Evolutionary conservation across 2,888 invertebrate genomes (phyloP), one percentile per base, ranked within the genome.

Genomic region (Eupithecia subumbrata): DNA sequence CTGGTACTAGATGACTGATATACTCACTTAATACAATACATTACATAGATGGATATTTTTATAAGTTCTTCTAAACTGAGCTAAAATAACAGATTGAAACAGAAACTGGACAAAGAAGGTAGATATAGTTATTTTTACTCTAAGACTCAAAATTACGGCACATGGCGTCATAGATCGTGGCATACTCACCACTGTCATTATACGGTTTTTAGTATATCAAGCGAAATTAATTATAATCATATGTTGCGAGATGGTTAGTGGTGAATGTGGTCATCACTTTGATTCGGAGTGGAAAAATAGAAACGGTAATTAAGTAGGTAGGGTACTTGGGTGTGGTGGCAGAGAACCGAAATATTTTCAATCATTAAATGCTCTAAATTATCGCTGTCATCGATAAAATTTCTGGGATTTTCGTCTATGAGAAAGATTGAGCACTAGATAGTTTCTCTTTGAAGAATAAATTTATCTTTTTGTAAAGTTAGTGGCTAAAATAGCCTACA

Each of bases 181-280:
- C 80, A 86, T 87, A 89, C 87, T 83, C 83, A 83, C 82, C 82
- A 84, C 82, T 83, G 84, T 86, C 85, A 90, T 90, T 88, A 89
- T 81, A 85, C 74, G 81, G 80, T 84, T 67, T 77, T 77, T 88
- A 89, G 88, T 86, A 84, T 86, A 88, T 87, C 83, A 78, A 77
- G 85, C 85, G 83, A 89, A 89, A 89, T 89, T 89, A 89, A 89
- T 90, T 91, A 87, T 91, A 91, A 92, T 91, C 89, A 88, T 85
- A 87, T 82, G 86, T 84, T 86, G 77, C 74, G 75, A 71, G 66
- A 63, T 75, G 63, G 77, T 76, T 78, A 67, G 79, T 76, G 75
- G 78, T 74, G 40, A 72, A 72, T 75, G 77, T 73, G 77, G 71
- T 75, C 77, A 75, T 73, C 68, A 37, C 18, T 76, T 76, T 73